Conservation (phyloP, 1,140 invertebrate species). For the Lucilia sericata region DNA sequence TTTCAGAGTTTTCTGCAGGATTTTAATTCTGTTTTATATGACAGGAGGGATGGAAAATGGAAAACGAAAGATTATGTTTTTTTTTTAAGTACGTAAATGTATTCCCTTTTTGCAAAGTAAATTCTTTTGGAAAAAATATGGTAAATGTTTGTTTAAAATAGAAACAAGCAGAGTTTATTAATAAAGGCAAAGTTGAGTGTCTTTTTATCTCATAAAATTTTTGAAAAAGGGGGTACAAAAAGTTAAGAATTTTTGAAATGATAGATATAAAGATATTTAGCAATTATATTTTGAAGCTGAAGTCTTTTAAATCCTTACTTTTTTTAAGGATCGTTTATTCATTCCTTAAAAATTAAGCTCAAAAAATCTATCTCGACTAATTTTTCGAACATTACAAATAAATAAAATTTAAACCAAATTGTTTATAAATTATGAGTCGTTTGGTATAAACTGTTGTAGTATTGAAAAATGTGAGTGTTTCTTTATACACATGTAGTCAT, state of each 20-base stretch:
- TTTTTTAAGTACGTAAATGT: background rate
- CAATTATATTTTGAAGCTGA: no score
- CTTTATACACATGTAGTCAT: slow-evolving; percentile 23
- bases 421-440: slow-evolving; percentile 5
- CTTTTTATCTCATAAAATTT: no score
- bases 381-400: background rate
- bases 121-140: background rate
- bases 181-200: background rate
- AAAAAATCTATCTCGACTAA: background rate
- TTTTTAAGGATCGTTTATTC: no score
- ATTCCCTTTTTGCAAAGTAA: slow-evolving; percentile 10
- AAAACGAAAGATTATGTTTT: background rate
- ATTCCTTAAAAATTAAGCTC: no score
- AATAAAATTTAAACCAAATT: background rate
- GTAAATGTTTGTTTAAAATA: slow-evolving; percentile 9
- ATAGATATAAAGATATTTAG: no score
- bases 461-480: slow-evolving; percentile 36
- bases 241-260: no score
- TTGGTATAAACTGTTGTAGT: background rate
- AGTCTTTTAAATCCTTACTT: no score
- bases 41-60: no score
- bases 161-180: background rate
- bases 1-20: no score
- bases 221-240: no score
- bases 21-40: slow-evolving; percentile 3